A percentile compares a stretch with the other conserved stretches of the same genome.
Evolutionary conservation across 2,797 vertebrate species (phyloP).

Genomic region (Ctenopoma multispine): DNA sequence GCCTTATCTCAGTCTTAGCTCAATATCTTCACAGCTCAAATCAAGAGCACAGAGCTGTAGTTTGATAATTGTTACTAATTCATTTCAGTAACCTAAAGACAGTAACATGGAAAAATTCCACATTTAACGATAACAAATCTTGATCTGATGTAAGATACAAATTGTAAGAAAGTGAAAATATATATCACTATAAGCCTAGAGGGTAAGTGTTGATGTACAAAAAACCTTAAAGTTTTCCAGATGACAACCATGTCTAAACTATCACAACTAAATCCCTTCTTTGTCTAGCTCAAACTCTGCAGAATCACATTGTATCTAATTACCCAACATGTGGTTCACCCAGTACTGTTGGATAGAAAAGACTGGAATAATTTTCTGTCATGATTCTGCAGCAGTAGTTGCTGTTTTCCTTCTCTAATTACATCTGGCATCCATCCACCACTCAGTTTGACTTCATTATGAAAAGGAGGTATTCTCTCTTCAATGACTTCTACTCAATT

Average conservation of each 20-base stretch:
- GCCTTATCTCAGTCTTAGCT: slow-evolving; percentile 12
- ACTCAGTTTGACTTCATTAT: slow-evolving; percentile 81
- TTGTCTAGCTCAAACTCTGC: slow-evolving; percentile 53
- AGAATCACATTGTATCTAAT: slow-evolving; percentile 68
- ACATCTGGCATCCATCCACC: slow-evolving; percentile 80
- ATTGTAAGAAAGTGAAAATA: slow-evolving; percentile 13
- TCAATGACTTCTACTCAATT: slow-evolving; percentile 80
- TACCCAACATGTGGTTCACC: slow-evolving; percentile 71
- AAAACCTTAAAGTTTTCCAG: slow-evolving; percentile 29
- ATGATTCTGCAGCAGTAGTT: slow-evolving; percentile 68
- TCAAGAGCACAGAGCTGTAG: slow-evolving; percentile 2
- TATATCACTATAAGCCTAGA: neutral
- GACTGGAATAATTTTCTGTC: slow-evolving; percentile 73
- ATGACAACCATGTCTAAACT: slow-evolving; percentile 38
- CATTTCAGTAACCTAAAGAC: neutral
- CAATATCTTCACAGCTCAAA: slow-evolving; percentile 17
- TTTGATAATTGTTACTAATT: neutral
- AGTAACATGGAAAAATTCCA: neutral
- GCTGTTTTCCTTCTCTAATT: slow-evolving; percentile 79
- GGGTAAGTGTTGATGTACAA: slow-evolving; percentile 30
- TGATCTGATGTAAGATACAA: slow-evolving; percentile 12
- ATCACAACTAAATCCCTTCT: slow-evolving; percentile 34
- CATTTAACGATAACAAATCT: neutral
- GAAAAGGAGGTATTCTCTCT: slow-evolving; percentile 79
- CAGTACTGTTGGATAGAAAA: slow-evolving; percentile 67